phyloP scores from a whole-genome alignment of 2,888 invertebrate genomes.

The Rhimphoctona megacephalus region DNA sequence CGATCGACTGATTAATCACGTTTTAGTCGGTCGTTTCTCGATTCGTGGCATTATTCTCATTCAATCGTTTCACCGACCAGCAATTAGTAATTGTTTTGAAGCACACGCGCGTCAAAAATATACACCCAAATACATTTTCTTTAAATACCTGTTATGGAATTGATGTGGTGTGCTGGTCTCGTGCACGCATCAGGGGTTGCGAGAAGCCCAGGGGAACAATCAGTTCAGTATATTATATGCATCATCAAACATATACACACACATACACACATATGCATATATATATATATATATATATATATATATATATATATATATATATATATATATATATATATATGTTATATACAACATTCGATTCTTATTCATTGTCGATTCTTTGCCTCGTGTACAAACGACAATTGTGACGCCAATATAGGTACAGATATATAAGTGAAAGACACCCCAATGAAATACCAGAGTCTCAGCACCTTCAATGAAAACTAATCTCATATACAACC shows the following conservation, averaged over 20 bases:
- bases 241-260: neutral
- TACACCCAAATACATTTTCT: neutral
- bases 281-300: too few species aligned
- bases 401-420: constrained; percentile 20
- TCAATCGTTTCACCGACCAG: constrained; percentile 13
- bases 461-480: constrained; percentile 78
- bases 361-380: constrained; percentile 59
- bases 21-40: neutral
- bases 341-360: constrained; percentile 48
- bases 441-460: constrained; percentile 68
- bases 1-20: constrained; percentile 42
- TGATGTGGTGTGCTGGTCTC: constrained; percentile 69
- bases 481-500: constrained; percentile 78
- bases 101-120: constrained; percentile 44
- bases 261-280: constrained; percentile 5
- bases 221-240: constrained; percentile 67
- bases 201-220: constrained; percentile 77
- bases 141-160: constrained; percentile 75
- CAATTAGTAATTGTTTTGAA: constrained; percentile 52
- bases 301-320: constrained; percentile 11
- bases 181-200: constrained; percentile 72
- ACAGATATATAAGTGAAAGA: neutral
- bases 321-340: constrained; percentile 10
- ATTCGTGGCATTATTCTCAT: constrained; percentile 21
- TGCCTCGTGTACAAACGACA: constrained; percentile 28